Evolutionary conservation across 2,888 invertebrate species (phyloP), one percentile per base, ranked within the genome.

Genomic region (Uropetala carovei): DNA sequence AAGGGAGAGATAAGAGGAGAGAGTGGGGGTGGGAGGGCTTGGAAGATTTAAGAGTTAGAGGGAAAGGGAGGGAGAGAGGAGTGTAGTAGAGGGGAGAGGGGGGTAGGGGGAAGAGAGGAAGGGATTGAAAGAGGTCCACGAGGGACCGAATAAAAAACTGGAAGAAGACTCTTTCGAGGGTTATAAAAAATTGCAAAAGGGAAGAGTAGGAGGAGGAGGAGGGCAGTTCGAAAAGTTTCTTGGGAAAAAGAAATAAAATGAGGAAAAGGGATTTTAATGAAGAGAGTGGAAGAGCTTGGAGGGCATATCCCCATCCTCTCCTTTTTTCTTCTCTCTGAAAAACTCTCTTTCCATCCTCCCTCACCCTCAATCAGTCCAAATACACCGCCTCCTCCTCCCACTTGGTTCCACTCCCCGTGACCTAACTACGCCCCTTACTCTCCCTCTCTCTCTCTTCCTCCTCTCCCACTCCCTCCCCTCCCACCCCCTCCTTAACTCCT

Each of bases 191-290:
- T 83, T 10, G 56, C 57, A 57, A 43, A 89, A 64, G 64, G 60
- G 30, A 86, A 14, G 59, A 60, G 86, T 59, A 64, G 30, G 59
- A 60, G 60, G 86, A 59, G 59, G 64, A 60, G 30, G n/a, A 86
- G 89, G 64, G 64, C 60, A 60, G 64, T 60, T 60, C 64, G 64
- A 89, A 56, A 89, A 89, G 60, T 89, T 89, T 89, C 64, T 43
- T 64, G 18, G n/a, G 64, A 64, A 89, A 64, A 89, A 68, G 30
- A 89, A 89, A 56, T 68, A 89, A 89, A 68, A 64, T n/a, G 89
- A 89, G 89, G 68, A 64, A 56, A 89, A 89, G n/a, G 89, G 68
- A 68, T 68, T 89, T 89, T 89, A 89, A 89, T 89, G 89, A 89
- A 89, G 89, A 64, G 89, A 18, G 43, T n/a, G 68, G 68, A 22